Evolutionary conservation across 2,113 vertebrate species (phyloP).

Genomic region (Canis aureus): DNA sequence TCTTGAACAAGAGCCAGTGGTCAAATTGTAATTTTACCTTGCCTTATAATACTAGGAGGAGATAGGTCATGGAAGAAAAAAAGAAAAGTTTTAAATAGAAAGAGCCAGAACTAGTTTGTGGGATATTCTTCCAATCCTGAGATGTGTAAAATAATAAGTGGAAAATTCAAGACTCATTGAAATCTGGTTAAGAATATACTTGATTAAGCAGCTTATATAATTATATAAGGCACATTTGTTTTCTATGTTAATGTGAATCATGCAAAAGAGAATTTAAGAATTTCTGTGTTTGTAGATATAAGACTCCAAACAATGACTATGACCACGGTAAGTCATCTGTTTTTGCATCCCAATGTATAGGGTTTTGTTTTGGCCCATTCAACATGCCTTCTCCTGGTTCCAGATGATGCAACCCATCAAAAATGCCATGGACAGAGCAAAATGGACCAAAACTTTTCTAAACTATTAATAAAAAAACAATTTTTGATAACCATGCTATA

Average conservation of each 20-base stretch:
- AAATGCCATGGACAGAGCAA: not conserved
- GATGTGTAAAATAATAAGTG: not conserved
- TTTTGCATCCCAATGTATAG: not conserved
- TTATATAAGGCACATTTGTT: not conserved
- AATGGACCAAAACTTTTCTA: not conserved
- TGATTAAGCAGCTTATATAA: not conserved
- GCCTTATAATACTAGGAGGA: not conserved
- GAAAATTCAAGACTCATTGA: not conserved
- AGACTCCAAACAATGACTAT: not conserved
- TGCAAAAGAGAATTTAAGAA: constrained; percentile 40
- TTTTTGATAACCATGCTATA: not conserved
- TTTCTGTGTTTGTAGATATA: not conserved
- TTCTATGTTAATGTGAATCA: not conserved
- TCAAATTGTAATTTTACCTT: not conserved
- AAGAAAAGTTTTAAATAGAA: not conserved
- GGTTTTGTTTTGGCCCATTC: not conserved
- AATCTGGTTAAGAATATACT: not conserved
- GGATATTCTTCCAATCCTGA: not conserved
- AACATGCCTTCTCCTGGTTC: not conserved
- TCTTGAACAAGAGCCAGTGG: not conserved
- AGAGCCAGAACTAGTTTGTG: not conserved
- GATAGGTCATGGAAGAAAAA: not conserved
- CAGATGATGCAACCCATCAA: not conserved
- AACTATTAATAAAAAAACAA: constrained; percentile 2
- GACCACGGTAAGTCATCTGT: not conserved